phyloP scores from a whole-genome alignment of 2,888 invertebrate genomes.

The Cordilura impudica region DNA sequence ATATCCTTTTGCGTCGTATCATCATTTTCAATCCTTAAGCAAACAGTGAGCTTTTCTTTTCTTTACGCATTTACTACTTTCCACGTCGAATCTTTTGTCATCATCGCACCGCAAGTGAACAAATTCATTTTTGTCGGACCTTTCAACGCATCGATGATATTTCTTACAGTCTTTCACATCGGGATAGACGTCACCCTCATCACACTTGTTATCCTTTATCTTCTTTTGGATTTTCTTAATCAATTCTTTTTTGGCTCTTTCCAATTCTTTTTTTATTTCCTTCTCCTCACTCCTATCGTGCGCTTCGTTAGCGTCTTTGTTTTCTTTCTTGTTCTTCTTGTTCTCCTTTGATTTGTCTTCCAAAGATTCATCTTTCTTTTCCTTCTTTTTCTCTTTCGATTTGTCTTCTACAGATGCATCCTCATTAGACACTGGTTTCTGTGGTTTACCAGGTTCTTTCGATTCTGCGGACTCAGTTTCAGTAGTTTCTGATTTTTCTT shows the following conservation, averaged over 20 bases:
- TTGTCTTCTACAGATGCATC: constrained; percentile 59
- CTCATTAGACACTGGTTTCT: constrained; percentile 41
- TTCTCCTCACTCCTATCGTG: constrained; percentile 51
- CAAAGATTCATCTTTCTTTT: constrained; percentile 57
- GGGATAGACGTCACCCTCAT: constrained; percentile 69
- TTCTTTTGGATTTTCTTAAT: constrained; percentile 69
- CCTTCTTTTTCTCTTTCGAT: constrained; percentile 43
- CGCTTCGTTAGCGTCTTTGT: constrained; percentile 10
- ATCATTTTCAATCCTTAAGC: constrained; percentile 25
- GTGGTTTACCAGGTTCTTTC: constrained; percentile 39
- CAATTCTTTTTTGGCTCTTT: constrained; percentile 61
- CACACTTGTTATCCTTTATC: constrained; percentile 67
- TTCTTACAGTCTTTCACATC: constrained; percentile 70
- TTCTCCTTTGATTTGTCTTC: constrained; percentile 53
- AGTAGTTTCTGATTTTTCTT: no score
- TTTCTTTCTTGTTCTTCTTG: constrained; percentile 27
- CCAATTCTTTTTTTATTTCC: constrained; percentile 45
- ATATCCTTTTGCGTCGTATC: no score
- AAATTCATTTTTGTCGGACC: constrained; percentile 66
- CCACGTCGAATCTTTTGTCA: constrained; percentile 69
- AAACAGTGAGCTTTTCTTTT: constrained; percentile 66
- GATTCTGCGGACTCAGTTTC: constrained; percentile 69
- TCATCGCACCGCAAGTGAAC: constrained; percentile 69
- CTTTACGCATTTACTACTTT: constrained; percentile 63
- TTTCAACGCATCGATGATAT: constrained; percentile 71